phyloP scores from a whole-genome alignment of 1,140 invertebrate genomes.

The Sitophilus oryzae region DNA sequence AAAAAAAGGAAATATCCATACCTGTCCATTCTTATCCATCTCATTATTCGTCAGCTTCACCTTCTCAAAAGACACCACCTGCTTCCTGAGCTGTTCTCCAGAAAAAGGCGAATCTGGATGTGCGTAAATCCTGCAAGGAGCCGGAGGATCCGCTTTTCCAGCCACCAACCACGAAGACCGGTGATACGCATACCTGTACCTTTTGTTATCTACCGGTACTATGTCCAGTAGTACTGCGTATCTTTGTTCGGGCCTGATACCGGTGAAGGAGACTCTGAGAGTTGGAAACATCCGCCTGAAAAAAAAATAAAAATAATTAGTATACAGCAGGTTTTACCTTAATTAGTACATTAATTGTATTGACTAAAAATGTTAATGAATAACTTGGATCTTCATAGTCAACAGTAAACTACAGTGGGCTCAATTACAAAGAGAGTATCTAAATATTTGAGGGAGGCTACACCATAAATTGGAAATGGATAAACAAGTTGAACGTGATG shows the following conservation, averaged over 20 bases:
- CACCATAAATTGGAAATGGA: too few relatives aligned
- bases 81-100: constrained; percentile 91
- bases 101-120: constrained; percentile 98
- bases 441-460: too few relatives aligned
- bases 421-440: too few relatives aligned
- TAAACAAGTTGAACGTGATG: too few relatives aligned
- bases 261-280: constrained; percentile 85
- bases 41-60: constrained; percentile 99
- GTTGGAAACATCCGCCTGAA: constrained; percentile 98
- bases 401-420: too few relatives aligned
- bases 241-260: constrained; percentile 53
- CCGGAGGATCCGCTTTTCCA: constrained; percentile 95
- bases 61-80: constrained; percentile 98
- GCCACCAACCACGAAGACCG: constrained; percentile 98
- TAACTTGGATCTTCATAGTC: too few relatives aligned
- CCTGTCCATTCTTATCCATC: constrained; percentile 97
- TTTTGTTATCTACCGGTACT: constrained; percentile 92
- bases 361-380: too few relatives aligned
- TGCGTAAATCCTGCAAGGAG: constrained; percentile 86
- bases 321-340: too few relatives aligned
- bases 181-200: constrained; percentile 98
- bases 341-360: too few relatives aligned
- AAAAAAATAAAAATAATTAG: constrained; percentile 40
- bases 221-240: constrained; percentile 96
- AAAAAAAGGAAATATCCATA: constrained; percentile 49